Base-by-base conservation (phyloP, 2,888 invertebrate species). In the Acanthacorydalis orientalis region DNA sequence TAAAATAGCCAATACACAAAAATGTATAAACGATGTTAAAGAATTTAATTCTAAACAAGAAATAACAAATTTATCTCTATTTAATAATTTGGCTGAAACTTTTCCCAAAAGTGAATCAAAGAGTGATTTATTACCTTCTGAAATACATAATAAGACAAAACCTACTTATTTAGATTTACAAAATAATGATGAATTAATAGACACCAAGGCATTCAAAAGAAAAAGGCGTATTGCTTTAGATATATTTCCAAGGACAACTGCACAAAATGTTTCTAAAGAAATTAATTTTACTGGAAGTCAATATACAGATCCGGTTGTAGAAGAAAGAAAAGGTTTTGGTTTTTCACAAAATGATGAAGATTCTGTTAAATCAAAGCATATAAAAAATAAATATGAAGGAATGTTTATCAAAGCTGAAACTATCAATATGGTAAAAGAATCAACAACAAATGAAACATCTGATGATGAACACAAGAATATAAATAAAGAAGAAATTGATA, bases 191-290 rank as follows among this genome's bases (percentile, higher is more conserved):
- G 51, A 48, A 43, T 33, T 51, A 10, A 48, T 66, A 44, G 64
- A 64, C 52, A 57, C 59, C 8, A 74, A 74, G 58, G 68, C 65
- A 10, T 74, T 74, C 55, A 68, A 74, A 56, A 60, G 75, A 44
- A 75, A 74, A 55, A 64, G 67, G 49, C 63, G 74, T 46, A 67
- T 75, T 31, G 70, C 67, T 52, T 63, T 67, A 62, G 59, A 64
- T 59, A 57, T 62, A 58, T 48, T 57, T 56, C 23, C 57, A 47
- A 31, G 59, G 48, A 53, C 51, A 38, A 51, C 45, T 31, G 54
- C 53, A 49, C 53, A 52, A 35, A 50, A 50, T 7, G 40, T 41
- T 33, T 47, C 51, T 15, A 39, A 42, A 33, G 48, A 49, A n/a
- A 50, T 48, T 9, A 51, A 51, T 34, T 50, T 49, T 2, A 53